These are phyloP conservation scores for Metallyticus violacea DNA, from an alignment of 2,888 invertebrate genomes.

Conservation along the genomic window DNA sequence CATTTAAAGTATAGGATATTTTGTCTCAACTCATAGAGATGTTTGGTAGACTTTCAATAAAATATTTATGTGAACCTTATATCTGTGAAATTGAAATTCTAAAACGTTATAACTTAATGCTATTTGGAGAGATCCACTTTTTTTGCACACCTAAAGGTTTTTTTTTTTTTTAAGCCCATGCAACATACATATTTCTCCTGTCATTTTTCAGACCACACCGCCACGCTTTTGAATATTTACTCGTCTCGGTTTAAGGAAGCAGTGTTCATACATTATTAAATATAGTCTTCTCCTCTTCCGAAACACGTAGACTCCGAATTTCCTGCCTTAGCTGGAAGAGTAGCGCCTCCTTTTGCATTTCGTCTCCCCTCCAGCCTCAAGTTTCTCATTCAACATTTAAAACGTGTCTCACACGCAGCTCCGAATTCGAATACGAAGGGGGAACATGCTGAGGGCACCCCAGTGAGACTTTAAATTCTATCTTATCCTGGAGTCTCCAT, in stretches of 20 bases:
- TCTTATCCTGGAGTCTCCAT: background rate
- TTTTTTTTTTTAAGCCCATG: no score
- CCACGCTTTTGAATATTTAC: background rate
- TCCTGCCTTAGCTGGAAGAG: background rate
- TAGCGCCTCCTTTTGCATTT: background rate
- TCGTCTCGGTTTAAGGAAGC: background rate
- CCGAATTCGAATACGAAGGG: background rate
- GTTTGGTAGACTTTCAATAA: no score
- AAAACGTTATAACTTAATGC: no score
- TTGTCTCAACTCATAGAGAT: no score
- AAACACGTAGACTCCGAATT: background rate
- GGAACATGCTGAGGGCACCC: background rate
- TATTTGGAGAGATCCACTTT: no score
- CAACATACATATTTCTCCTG: background rate
- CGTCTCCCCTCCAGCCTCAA: no score
- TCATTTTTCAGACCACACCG: background rate
- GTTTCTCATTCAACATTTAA: background rate
- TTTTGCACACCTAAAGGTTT: no score
- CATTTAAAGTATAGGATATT: no score
- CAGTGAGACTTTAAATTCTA: background rate
- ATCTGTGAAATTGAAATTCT: no score
- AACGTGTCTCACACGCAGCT: background rate
- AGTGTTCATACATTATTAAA: background rate
- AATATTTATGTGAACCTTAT: no score
- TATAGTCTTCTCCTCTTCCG: background rate